phyloP scores from a whole-genome alignment of 2,888 invertebrate species.

The Stegana nigrithorax region DNA sequence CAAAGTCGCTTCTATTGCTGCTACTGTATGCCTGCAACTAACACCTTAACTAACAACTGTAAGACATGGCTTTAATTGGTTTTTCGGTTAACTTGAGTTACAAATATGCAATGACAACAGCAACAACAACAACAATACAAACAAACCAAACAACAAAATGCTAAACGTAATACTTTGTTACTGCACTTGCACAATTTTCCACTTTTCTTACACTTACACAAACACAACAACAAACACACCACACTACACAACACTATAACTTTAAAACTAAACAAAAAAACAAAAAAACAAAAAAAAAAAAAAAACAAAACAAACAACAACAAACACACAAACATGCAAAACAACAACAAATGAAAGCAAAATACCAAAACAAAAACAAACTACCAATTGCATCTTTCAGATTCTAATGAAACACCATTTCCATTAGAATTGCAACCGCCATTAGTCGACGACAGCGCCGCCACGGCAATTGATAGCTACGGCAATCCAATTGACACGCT shows the following conservation, averaged over 20 bases:
- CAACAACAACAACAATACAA: conserved; percentile 22
- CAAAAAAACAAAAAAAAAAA: conserved; percentile 6
- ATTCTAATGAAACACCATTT: conserved; percentile 65
- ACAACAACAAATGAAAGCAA: conserved; percentile 27
- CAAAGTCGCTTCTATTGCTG: not conserved
- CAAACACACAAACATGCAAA: conserved; percentile 20
- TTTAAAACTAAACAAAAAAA: not conserved
- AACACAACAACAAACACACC: conserved; percentile 30
- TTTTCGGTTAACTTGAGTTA: too few relatives aligned
- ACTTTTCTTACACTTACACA: not conserved
- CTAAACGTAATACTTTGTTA: not conserved
- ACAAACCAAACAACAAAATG: not conserved
- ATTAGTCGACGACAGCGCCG: conserved; percentile 38
- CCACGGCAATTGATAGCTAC: conserved; percentile 63
- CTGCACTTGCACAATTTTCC: not conserved
- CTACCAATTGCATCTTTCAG: conserved; percentile 53
- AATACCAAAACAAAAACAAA: conserved; percentile 23
- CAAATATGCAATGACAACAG: conserved; percentile 17
- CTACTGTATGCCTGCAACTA: not conserved
- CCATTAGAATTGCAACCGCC: conserved; percentile 66
- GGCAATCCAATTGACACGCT: conserved; percentile 65
- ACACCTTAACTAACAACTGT: too few relatives aligned
- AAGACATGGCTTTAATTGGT: too few relatives aligned
- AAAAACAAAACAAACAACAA: conserved; percentile 7
- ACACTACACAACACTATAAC: conserved; percentile 1